phyloP scores from a whole-genome alignment of 2,888 invertebrate genomes.

The Leptodirus hochenwartii region DNA sequence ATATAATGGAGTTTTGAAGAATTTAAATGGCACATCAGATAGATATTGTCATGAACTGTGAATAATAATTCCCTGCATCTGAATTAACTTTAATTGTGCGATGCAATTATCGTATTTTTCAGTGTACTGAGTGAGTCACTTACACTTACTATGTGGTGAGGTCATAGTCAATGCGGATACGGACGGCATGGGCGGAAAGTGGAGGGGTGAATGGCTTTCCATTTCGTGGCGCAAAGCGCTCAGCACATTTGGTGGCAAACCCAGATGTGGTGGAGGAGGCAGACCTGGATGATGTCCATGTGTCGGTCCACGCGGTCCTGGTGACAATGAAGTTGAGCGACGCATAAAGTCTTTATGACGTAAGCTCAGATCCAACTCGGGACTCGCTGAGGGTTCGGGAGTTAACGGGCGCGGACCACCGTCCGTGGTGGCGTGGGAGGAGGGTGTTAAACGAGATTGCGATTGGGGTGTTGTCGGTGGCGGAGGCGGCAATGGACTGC shows the following conservation, averaged over 20 bases:
- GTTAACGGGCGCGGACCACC: slow-evolving; percentile 15
- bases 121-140: too few species aligned
- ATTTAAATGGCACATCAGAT: too few species aligned
- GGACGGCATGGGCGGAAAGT: slow-evolving; percentile 56
- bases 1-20: too few species aligned
- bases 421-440: too few species aligned
- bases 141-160: slow-evolving; percentile 63
- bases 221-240: slow-evolving; percentile 24
- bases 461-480: slow-evolving; percentile 7
- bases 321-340: too few species aligned
- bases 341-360: slow-evolving; percentile 21
- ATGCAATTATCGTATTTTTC: too few species aligned
- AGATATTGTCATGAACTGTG: too few species aligned
- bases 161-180: slow-evolving; percentile 60
- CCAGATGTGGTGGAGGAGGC: slow-evolving; percentile 37
- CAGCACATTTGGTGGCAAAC: slow-evolving; percentile 31
- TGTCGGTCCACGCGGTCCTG: slow-evolving; percentile 29
- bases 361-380: slow-evolving; percentile 24
- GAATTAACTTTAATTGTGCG: too few species aligned
- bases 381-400: slow-evolving; percentile 18
- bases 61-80: too few species aligned
- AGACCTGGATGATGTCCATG: too few species aligned
- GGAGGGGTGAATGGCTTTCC: slow-evolving; percentile 33
- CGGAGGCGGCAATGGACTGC: slow-evolving; percentile 11
- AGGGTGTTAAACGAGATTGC: slow-evolving; percentile 3